phyloP scores from a whole-genome alignment of 37 sponge, comb jelly and placozoan genomes.

The Spongia lamella region DNA sequence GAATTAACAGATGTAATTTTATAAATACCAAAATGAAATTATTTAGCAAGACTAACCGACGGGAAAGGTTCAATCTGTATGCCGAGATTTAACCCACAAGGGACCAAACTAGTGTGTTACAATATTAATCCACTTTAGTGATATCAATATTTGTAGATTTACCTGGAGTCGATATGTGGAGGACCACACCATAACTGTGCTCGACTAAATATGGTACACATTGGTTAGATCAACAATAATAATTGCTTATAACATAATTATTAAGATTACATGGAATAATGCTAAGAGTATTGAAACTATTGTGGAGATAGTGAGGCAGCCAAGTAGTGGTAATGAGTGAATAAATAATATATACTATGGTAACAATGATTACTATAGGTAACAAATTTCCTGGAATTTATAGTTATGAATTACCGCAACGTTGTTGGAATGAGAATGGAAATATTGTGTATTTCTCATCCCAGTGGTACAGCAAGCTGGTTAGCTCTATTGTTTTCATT shows the following conservation, averaged over 20 bases:
- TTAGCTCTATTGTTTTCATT: background rate
- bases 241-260: background rate
- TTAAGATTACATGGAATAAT: slow-evolving; percentile 38
- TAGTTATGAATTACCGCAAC: slow-evolving; percentile 33
- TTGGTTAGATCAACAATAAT: background rate
- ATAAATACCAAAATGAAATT: background rate
- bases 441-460: slow-evolving; percentile 27
- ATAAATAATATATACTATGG: too few relatives aligned
- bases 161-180: slow-evolving; percentile 29
- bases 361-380: background rate
- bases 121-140: background rate
- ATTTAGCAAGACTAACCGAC: slow-evolving; percentile 44
- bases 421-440: slow-evolving; percentile 64
- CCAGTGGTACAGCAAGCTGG: slow-evolving; percentile 37
- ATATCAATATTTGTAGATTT: slow-evolving; percentile 27
- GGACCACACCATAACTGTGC: slow-evolving; percentile 75
- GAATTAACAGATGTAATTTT: background rate
- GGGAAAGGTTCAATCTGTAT: slow-evolving; percentile 21
- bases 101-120: slow-evolving; percentile 50
- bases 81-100: slow-evolving; percentile 58
- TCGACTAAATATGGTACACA: slow-evolving; percentile 56
- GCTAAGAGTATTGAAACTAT: slow-evolving; percentile 29
- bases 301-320: slow-evolving; percentile 29
- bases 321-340: slow-evolving; percentile 14
- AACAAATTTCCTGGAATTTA: slow-evolving; percentile 77